Evolutionary conservation across 2,797 vertebrate species (phyloP).

Genomic region (Amniataba percoides): DNA sequence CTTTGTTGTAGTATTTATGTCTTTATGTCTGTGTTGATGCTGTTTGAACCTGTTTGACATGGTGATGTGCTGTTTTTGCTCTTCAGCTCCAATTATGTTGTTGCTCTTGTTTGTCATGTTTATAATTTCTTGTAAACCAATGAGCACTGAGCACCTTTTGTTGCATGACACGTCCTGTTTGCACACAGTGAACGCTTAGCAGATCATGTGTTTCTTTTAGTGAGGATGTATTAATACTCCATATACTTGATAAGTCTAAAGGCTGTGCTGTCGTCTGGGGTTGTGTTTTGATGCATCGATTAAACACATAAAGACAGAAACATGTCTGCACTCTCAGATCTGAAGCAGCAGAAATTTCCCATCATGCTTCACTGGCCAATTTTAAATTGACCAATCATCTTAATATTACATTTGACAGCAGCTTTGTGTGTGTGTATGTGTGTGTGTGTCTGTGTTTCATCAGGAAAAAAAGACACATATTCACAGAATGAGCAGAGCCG

Average conservation of each 20-base stretch:
- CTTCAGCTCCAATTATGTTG: too few species aligned
- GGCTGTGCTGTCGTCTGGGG: neutral
- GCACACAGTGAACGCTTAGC: neutral
- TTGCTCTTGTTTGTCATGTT: too few species aligned
- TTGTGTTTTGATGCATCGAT: neutral
- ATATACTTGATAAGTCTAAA: too few species aligned
- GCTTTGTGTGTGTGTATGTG: neutral
- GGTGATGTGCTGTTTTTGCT: too few species aligned
- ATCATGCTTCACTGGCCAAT: constrained; percentile 50
- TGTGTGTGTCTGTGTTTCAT: constrained; percentile 5
- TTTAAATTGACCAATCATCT: constrained; percentile 59
- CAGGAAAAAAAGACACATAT: constrained; percentile 31
- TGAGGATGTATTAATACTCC: neutral
- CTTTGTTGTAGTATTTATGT: too few species aligned
- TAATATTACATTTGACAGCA: constrained; percentile 62
- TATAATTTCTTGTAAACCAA: too few species aligned
- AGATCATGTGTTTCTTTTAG: neutral
- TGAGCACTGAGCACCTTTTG: too few species aligned
- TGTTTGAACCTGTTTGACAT: too few species aligned
- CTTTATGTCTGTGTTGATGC: too few species aligned
- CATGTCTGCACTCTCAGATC: neutral
- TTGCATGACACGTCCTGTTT: too few species aligned
- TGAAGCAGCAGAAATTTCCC: constrained; percentile 8
- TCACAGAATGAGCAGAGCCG: neutral
- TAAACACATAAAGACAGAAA: neutral